These are phyloP conservation scores for Empidonax alnorum DNA, from an alignment of 2,113 vertebrate genomes.

Conservation along the genomic window DNA sequence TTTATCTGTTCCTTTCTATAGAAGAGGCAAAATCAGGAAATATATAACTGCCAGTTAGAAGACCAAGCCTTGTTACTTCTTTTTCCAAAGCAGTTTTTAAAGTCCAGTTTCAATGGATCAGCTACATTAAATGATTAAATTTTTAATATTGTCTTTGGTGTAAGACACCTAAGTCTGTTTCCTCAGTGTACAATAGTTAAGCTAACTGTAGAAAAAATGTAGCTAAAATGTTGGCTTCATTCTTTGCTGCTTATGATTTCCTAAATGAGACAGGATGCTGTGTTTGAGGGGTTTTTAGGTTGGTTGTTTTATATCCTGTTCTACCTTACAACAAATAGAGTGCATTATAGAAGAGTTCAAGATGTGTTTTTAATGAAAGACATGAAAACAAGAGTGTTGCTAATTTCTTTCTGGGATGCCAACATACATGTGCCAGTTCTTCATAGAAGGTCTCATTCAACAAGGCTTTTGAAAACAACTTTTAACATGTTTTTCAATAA, in stretches of 20 bases:
- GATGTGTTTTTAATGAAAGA: not conserved
- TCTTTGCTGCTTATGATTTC: not conserved
- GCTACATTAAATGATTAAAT: not conserved
- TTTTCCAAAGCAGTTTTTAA: not conserved
- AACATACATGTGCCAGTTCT: not conserved
- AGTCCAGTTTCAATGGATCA: not conserved
- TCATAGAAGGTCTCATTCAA: not conserved
- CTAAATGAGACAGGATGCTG: not conserved
- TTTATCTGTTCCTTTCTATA: not conserved
- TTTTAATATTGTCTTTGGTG: not conserved
- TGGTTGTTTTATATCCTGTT: not conserved
- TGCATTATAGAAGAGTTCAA: not conserved
- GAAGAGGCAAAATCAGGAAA: not conserved
- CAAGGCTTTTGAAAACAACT: not conserved
- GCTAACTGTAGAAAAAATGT: not conserved
- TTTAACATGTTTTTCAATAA: not conserved
- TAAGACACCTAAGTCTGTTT: not conserved
- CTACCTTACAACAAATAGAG: not conserved
- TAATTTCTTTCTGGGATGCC: not conserved
- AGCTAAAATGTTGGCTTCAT: not conserved
- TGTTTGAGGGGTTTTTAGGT: not conserved
- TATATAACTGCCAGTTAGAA: not conserved
- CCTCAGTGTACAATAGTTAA: not conserved
- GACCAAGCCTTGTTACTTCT: not conserved
- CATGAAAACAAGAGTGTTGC: not conserved